A percentile compares a stretch with the other conserved stretches of the same genome.
Evolutionary conservation across 2,113 vertebrate species (phyloP).

Genomic region (Dicerorhinus sumatrensis): DNA sequence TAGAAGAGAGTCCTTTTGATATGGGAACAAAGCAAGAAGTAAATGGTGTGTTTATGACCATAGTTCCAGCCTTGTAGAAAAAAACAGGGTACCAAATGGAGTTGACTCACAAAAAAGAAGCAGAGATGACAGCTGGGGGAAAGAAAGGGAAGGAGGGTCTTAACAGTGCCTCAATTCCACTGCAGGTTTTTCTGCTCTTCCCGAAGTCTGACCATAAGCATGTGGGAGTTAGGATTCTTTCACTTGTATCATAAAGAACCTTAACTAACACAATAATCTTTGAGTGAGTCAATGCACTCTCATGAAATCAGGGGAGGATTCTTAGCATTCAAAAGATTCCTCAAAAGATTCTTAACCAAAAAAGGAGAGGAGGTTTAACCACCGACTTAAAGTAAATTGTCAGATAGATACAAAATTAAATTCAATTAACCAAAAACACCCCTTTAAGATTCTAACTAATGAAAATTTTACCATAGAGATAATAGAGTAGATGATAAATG

Average conservation of each 20-base stretch:
- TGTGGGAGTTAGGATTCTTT: neutral
- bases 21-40: neutral
- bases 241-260: neutral
- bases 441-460: neutral
- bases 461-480: neutral
- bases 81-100: neutral
- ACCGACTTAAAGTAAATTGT: neutral
- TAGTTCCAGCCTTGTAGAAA: neutral
- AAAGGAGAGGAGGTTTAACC: neutral
- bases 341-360: neutral
- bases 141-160: neutral
- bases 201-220: neutral
- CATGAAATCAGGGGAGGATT: neutral
- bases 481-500: neutral
- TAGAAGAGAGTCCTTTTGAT: neutral
- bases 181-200: neutral
- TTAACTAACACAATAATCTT: neutral
- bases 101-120: neutral
- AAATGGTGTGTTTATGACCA: neutral
- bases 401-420: neutral
- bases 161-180: neutral
- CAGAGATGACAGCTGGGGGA: neutral
- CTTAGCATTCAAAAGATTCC: neutral
- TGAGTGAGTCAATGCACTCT: neutral
- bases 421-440: neutral